Evolutionary conservation across 1,140 invertebrate genomes (phyloP), one percentile per base, ranked within the genome.

Genomic region (Myzus persicae): DNA sequence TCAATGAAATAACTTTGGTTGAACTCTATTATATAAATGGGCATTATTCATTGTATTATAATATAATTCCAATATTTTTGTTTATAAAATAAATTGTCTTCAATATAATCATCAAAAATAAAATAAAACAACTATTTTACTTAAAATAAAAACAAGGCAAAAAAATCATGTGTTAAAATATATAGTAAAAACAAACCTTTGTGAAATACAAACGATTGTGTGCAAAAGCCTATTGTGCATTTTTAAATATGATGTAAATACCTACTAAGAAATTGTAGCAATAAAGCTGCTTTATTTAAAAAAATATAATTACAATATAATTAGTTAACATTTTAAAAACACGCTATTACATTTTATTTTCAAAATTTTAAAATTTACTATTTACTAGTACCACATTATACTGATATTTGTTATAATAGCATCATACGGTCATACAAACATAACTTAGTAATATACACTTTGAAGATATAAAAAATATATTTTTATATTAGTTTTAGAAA

Each of bases 171-270:
- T 93, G 91, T 93, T 46, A 92, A 92, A 82, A 90, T 67, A n/a
- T 90, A 90, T 67, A 14, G 67, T 92, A 92, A 93, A 93, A 84
- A 84, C 81, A 93, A 91, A 93, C 91, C 44, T 93, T 51, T 31
- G 91, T 93, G 91, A 82, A 84, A 93, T 85, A 85, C 67, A 93
- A 93, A 93, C 91, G 38, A 93, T 85, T 93, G 48, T 85, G 91
- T 93, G 91, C 91, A 93, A 84, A 93, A 93, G 91, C 91, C 91
- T 93, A 93, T 51, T 93, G 91, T 92, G 91, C 81, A 85, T 51
- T 38, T 85, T 48, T 51, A 92, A 85, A 84, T 48, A 51, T 67
- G 51, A 90, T 67, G 22, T 90, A 48, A 3, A 7, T 51, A 85
- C 91, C 91, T 93, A 93, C 81, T 85, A 93, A 48, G 76, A 84